phyloP scores from a whole-genome alignment of 2,888 invertebrate genomes.

The Pyrrhia umbra region DNA sequence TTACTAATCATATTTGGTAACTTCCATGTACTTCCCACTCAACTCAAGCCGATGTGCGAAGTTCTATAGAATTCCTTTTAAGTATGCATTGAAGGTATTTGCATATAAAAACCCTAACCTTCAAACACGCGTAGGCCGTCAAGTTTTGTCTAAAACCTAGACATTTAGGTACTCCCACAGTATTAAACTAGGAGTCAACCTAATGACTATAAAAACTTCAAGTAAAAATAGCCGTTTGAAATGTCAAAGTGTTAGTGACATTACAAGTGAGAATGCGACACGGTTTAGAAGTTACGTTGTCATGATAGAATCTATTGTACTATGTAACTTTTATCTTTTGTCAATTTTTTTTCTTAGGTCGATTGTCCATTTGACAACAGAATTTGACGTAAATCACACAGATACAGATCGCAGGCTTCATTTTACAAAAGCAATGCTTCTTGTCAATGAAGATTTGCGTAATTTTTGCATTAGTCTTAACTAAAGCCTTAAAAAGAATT shows the following conservation, averaged over 20 bases:
- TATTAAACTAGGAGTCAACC: constrained; percentile 3
- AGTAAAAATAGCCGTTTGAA: constrained; percentile 48
- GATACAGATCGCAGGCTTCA: too few species aligned
- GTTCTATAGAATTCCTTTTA: constrained; percentile 11
- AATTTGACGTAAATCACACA: too few species aligned
- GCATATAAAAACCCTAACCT: constrained; percentile 28
- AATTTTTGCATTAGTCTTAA: too few species aligned
- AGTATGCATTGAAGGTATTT: not conserved
- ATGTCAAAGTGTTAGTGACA: constrained; percentile 39
- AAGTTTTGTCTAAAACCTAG: constrained; percentile 33
- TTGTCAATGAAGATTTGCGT: too few species aligned
- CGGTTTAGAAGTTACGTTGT: too few species aligned
- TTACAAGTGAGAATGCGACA: not conserved
- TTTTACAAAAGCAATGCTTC: too few species aligned
- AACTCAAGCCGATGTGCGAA: not conserved
- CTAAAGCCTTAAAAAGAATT: too few species aligned
- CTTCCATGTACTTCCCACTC: not conserved
- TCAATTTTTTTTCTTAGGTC: too few species aligned
- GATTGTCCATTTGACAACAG: too few species aligned
- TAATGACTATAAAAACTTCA: constrained; percentile 55
- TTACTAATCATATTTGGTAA: not conserved
- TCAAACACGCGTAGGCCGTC: constrained; percentile 12
- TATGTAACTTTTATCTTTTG: too few species aligned
- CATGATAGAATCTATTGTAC: too few species aligned
- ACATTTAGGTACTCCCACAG: constrained; percentile 31